phyloP scores from a whole-genome alignment of 2,888 invertebrate species.

The Leptopilina syphax region DNA sequence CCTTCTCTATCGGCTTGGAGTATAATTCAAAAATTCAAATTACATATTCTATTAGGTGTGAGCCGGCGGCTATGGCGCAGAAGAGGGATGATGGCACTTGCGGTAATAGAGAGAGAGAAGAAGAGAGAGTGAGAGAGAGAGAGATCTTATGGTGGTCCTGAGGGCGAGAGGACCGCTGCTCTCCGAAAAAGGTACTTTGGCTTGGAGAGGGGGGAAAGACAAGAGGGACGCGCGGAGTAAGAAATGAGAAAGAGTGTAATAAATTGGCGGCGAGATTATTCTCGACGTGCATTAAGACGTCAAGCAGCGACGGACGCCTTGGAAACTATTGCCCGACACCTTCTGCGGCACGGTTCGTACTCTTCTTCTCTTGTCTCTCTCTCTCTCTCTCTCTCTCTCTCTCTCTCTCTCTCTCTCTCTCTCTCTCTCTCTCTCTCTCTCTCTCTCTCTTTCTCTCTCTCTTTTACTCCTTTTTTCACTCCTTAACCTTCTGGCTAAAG shows the following conservation, averaged over 20 bases:
- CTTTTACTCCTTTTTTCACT: constrained; percentile 46
- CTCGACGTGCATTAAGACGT: constrained; percentile 77
- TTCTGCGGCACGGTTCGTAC: constrained; percentile 64
- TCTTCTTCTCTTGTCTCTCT: constrained; percentile 53
- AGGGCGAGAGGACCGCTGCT: constrained; percentile 51
- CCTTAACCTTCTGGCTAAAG: constrained; percentile 44
- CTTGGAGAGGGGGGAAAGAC: constrained; percentile 37
- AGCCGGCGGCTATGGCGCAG: constrained; percentile 47
- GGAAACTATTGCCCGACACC: constrained; percentile 76
- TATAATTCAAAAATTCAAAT: constrained; percentile 66
- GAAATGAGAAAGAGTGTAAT: constrained; percentile 77
- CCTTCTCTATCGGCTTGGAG: constrained; percentile 8
- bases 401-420: constrained; percentile 44
- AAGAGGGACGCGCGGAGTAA: constrained; percentile 61
- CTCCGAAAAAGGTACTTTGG: constrained; percentile 47
- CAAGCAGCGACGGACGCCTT: constrained; percentile 75
- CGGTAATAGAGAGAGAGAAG: constrained; percentile 46
- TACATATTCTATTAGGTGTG: constrained; percentile 74
- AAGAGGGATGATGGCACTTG: constrained; percentile 48
- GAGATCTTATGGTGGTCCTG: constrained; percentile 44
- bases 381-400: constrained; percentile 46
- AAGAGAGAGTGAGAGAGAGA: constrained; percentile 42
- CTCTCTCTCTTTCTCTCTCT: constrained; percentile 47
- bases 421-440: constrained; percentile 51
- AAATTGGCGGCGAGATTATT: constrained; percentile 77